Conservation (phyloP, 2,113 vertebrate species). For the Dendropsophus ebraccatus region DNA sequence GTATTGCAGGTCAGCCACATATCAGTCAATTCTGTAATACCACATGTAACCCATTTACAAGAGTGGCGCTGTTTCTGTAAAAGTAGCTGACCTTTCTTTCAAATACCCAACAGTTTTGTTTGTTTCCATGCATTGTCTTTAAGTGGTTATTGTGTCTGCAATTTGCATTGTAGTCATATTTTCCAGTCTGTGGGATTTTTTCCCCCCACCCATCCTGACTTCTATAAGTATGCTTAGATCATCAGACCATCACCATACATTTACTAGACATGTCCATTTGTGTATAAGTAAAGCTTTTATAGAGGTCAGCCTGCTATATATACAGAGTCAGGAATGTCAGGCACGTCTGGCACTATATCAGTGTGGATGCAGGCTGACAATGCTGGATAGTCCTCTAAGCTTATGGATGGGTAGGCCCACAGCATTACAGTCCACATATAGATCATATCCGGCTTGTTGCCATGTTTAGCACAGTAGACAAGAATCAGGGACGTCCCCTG, state of each 20-base stretch:
- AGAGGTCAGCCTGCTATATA: conserved; percentile 50
- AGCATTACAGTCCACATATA: not conserved
- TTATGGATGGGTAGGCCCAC: not conserved
- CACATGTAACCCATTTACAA: too few relatives aligned
- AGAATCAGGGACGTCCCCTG: not conserved
- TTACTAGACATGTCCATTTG: not conserved
- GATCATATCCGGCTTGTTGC: not conserved
- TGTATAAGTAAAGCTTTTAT: conserved; percentile 38
- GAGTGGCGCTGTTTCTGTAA: not conserved
- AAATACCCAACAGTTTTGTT: not conserved
- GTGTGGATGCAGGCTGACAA: not conserved
- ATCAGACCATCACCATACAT: not conserved
- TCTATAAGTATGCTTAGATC: not conserved
- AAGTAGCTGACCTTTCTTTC: not conserved
- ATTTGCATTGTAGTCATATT: not conserved
- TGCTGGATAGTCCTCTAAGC: not conserved
- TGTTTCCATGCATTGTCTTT: not conserved
- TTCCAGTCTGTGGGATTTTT: not conserved
- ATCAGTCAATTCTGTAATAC: not conserved
- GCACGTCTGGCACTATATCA: not conserved
- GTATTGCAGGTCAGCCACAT: too few relatives aligned
- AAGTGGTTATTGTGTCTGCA: not conserved
- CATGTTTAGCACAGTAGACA: not conserved
- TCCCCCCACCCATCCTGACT: not conserved
- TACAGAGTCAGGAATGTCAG: conserved; percentile 13